Percentiles rank a stretch among this genome's conserved stretches.
phyloP scores from a whole-genome alignment of 2,797 vertebrate genomes.

The Melanotaenia nigrans region DNA sequence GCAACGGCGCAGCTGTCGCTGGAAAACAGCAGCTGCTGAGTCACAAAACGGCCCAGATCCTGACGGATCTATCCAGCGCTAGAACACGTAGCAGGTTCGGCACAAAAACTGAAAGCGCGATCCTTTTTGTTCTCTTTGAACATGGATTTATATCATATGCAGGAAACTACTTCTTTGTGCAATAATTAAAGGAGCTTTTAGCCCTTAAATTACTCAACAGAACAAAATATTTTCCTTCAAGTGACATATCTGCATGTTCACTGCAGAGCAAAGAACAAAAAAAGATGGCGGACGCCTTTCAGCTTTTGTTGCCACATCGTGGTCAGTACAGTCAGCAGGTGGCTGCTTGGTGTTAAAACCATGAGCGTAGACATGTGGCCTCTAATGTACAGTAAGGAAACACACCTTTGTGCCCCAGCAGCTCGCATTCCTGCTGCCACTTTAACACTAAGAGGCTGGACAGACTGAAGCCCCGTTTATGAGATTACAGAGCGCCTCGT shows the following conservation, averaged over 20 bases:
- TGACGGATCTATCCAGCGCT: no score
- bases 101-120: no score
- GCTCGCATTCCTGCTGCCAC: not conserved
- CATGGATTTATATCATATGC: not conserved
- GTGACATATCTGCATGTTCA: not conserved
- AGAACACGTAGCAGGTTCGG: no score
- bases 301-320: not conserved
- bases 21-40: slow-evolving; percentile 89
- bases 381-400: no score
- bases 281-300: not conserved
- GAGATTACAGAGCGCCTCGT: slow-evolving; percentile 21
- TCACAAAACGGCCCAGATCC: not conserved
- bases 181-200: slow-evolving; percentile 13
- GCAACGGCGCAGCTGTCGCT: slow-evolving; percentile 92
- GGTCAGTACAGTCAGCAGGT: slow-evolving; percentile 11
- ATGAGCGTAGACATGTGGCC: not conserved
- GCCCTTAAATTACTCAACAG: slow-evolving; percentile 27
- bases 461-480: not conserved
- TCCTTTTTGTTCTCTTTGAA: no score
- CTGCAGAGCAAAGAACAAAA: not conserved
- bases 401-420: not conserved
- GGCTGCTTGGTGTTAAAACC: no score
- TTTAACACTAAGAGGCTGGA: slow-evolving; percentile 53
- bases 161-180: slow-evolving; percentile 24
- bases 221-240: slow-evolving; percentile 3